phyloP scores from a whole-genome alignment of 2,113 vertebrate genomes.

The Micronycteris hirsuta region DNA sequence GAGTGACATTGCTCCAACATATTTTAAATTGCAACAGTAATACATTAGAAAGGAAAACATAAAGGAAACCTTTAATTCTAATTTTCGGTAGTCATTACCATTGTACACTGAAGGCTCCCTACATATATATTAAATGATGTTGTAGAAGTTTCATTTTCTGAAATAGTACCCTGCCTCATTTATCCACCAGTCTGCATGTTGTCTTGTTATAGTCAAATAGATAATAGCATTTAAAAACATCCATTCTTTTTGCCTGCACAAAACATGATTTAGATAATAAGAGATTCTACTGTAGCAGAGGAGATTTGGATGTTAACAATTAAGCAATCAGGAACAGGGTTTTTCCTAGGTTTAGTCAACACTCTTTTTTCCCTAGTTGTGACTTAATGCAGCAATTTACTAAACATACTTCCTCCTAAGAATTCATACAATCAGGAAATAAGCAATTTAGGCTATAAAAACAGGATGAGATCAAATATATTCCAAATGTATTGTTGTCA shows the following conservation, averaged over 20 bases:
- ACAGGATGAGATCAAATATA: background rate
- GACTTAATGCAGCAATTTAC: constrained; percentile 2
- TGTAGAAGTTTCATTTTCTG: background rate
- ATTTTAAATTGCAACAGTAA: background rate
- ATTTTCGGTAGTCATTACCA: background rate
- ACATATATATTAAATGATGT: background rate
- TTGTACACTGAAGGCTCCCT: background rate
- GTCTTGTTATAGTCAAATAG: background rate
- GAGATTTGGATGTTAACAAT: background rate
- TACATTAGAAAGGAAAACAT: background rate
- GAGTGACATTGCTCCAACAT: background rate
- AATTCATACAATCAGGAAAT: background rate
- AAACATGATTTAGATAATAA: background rate
- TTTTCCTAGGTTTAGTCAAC: background rate
- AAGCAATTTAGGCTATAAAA: constrained; percentile 30
- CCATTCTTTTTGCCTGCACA: background rate
- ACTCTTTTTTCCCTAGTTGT: background rate
- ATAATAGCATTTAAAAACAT: background rate
- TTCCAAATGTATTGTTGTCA: constrained; percentile 19
- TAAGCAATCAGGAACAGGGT: background rate
- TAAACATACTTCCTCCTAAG: background rate
- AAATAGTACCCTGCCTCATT: constrained; percentile 7
- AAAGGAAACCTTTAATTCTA: background rate
- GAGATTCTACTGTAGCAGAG: background rate
- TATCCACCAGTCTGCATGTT: background rate